Evolutionary conservation across 2,888 invertebrate species (phyloP).

Genomic region (Cerastis rubricosa): DNA sequence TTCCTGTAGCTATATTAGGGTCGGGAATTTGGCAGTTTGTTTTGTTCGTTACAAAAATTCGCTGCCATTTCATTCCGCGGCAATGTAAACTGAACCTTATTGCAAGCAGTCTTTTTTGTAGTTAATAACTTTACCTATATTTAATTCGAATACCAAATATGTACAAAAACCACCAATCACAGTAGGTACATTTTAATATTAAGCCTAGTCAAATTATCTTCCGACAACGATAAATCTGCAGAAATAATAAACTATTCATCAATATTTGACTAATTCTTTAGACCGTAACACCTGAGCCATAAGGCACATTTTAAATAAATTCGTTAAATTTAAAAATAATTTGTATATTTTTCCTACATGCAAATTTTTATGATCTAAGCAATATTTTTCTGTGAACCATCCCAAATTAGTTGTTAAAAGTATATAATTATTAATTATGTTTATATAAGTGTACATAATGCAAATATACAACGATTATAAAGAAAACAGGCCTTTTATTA

Average conservation of each 20-base stretch:
- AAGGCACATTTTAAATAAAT: not conserved
- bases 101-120: slow-evolving; percentile 7
- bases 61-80: not conserved
- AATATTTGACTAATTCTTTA: not conserved
- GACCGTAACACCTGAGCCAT: not conserved
- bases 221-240: slow-evolving; percentile 8
- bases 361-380: slow-evolving; percentile 7
- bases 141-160: slow-evolving; percentile 87
- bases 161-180: slow-evolving; percentile 86
- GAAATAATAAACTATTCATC: not conserved
- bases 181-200: slow-evolving; percentile 76
- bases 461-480: slow-evolving; percentile 79
- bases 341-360: not conserved
- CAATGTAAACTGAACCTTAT: not conserved
- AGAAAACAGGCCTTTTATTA: slow-evolving; percentile 42
- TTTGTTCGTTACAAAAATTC: not conserved
- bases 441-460: slow-evolving; percentile 70
- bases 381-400: slow-evolving; percentile 56
- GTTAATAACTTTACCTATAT: slow-evolving; percentile 28
- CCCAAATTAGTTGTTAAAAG: slow-evolving; percentile 67
- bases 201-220: slow-evolving; percentile 81
- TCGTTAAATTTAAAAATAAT: not conserved
- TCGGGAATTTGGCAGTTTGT: not conserved
- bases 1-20: not conserved
- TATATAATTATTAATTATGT: slow-evolving; percentile 59